phyloP scores from a whole-genome alignment of 2,888 invertebrate genomes.

The Yponomeuta evonymella region DNA sequence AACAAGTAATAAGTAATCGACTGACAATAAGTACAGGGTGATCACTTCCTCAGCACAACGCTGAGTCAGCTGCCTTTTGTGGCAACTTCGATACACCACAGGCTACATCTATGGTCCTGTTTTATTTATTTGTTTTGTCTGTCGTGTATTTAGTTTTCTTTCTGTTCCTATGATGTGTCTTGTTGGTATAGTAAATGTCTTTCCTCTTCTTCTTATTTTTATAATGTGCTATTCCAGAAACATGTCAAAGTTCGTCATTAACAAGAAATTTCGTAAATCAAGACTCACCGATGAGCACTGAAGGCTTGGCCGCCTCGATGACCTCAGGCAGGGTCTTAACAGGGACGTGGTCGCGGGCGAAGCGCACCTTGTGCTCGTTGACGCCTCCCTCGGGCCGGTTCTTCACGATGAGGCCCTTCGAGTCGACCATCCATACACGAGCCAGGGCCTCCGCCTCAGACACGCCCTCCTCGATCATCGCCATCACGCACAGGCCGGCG shows the following conservation, averaged over 20 bases:
- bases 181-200: too few species aligned
- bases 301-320: conserved; percentile 87
- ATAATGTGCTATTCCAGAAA: not conserved
- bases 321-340: conserved; percentile 88
- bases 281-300: conserved; percentile 88
- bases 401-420: conserved; percentile 94
- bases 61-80: too few species aligned
- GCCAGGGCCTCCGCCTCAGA: conserved; percentile 83
- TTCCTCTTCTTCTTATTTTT: too few species aligned
- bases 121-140: too few species aligned
- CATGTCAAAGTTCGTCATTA: not conserved
- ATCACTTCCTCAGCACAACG: too few species aligned
- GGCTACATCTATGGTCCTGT: too few species aligned
- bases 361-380: conserved; percentile 86
- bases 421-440: conserved; percentile 97
- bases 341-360: conserved; percentile 86
- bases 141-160: too few species aligned
- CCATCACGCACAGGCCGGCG: conserved; percentile 92
- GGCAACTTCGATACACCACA: too few species aligned
- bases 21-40: too few species aligned
- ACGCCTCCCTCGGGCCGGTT: conserved; percentile 88
- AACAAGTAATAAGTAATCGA: not conserved
- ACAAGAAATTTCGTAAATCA: too few species aligned
- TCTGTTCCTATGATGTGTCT: too few species aligned
- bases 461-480: conserved; percentile 92